A percentile compares a stretch with the other conserved stretches of the same genome.
Conservation (phyloP, 2,113 vertebrate species). For the Paraplagusia blochii region DNA sequence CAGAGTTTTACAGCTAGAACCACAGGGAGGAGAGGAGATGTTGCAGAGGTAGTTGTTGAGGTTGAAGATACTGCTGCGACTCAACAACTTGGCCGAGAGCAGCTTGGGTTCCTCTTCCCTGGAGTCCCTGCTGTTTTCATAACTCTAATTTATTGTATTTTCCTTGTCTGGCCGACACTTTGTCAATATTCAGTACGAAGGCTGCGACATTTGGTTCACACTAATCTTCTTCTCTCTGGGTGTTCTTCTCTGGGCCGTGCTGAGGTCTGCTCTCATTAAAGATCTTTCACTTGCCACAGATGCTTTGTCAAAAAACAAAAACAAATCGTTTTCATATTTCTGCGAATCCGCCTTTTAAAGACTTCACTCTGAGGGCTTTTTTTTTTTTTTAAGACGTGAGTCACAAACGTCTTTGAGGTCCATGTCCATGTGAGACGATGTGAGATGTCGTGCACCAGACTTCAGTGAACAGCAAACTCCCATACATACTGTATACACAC, state of each 20-base stretch:
- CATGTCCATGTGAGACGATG: too few species aligned
- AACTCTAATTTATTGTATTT: conserved; percentile 6
- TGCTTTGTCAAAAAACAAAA: neutral
- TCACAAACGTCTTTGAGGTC: too few species aligned
- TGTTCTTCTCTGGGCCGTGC: neutral
- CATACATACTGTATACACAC: too few species aligned
- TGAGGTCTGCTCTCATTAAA: conserved; percentile 7
- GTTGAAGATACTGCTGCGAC: too few species aligned
- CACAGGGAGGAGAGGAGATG: too few species aligned
- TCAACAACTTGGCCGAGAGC: neutral
- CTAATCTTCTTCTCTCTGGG: conserved; percentile 1
- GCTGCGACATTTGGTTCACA: neutral
- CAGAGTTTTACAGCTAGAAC: too few species aligned
- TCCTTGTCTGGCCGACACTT: neutral
- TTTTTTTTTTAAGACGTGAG: too few species aligned
- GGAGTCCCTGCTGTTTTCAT: neutral
- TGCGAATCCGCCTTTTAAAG: neutral
- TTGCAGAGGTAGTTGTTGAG: too few species aligned
- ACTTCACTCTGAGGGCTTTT: too few species aligned
- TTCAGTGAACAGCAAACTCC: too few species aligned
- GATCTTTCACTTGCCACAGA: conserved; percentile 1
- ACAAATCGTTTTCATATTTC: neutral
- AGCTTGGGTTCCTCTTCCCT: neutral
- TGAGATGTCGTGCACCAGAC: too few species aligned
- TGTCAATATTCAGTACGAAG: conserved; percentile 10